Evolutionary conservation across 1,140 invertebrate species (phyloP), one percentile per base, ranked within the genome.

Genomic region (Drosophila mauritiana): DNA sequence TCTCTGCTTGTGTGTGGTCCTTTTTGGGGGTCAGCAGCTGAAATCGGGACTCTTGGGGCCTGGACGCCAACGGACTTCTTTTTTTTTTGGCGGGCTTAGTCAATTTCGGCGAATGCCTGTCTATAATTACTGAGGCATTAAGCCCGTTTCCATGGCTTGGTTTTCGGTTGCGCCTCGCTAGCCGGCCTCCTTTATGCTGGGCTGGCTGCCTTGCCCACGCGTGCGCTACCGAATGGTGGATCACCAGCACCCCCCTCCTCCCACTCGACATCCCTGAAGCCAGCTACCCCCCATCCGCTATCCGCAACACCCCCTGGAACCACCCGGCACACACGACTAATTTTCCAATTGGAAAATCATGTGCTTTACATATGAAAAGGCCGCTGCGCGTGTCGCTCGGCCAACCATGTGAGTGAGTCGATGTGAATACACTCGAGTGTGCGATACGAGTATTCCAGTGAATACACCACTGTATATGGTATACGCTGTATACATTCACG

Each of bases 311-410:
- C 58, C 62, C 27, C 11, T 25, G 20, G 36, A 46, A 20, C 36
- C 72, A 43, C 39, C 57, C 70, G 34, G 46, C 51, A 77, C 63
- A 77, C 55, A 77, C 62, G 79, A 86, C 83, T 86, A 86, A 86
- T 89, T 89, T 89, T 89, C 84, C 84, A 89, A 89, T 89, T 89
- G 84, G 80, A 89, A 89, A 89, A 89, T 89, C 84, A 84, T 88
- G 84, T 89, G 80, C 84, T 89, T 89, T 89, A 89, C 84, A 89
- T 89, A 89, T 72, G 85, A 80, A 83, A 89, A 79, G 84, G 43
- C 76, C 85, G 79, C 85, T 88, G 83, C 84, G 83, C 84, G 83
- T 88, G 83, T 88, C 83, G 83, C 83, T 86, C 84, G 83, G 83
- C 84, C 83, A 88, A 79, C 72, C 83, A 88, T 86, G 62, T 81